Conservation (phyloP, 1,140 invertebrate species). For the Bacillus rossius region DNA sequence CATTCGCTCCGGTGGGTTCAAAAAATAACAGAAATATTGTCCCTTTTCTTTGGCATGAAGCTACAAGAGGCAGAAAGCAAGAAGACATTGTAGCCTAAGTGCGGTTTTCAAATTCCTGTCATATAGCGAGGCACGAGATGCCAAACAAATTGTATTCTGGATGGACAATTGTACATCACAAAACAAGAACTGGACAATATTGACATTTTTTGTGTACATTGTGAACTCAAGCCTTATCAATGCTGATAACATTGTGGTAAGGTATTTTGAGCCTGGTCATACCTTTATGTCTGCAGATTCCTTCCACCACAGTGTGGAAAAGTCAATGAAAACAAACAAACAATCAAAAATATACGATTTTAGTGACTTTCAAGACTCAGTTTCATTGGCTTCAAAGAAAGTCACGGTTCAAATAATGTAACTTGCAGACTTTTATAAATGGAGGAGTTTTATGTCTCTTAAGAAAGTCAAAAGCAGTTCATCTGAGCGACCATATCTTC, state of each 20-base stretch:
- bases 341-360: conserved; percentile 29
- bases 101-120: conserved; percentile 19
- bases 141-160: conserved; percentile 23
- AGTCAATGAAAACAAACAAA: conserved; percentile 21
- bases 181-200: conserved; percentile 20
- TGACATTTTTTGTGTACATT: conserved; percentile 10
- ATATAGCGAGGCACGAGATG: too few species aligned
- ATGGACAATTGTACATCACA: conserved; percentile 25
- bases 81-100: conserved; percentile 30
- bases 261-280: conserved; percentile 29
- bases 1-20: conserved; percentile 27
- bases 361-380: conserved; percentile 27
- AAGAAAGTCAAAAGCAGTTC: neutral
- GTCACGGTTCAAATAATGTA: neutral
- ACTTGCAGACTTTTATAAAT: neutral
- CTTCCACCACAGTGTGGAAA: conserved; percentile 33
- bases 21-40: conserved; percentile 15
- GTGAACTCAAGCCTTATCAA: conserved; percentile 24
- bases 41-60: conserved; percentile 28
- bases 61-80: conserved; percentile 24
- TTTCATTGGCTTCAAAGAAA: neutral
- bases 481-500: neutral
- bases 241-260: conserved; percentile 18
- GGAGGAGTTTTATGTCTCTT: neutral
- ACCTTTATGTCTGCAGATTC: conserved; percentile 32